Percentiles rank a stretch among this genome's conserved stretches.
Evolutionary conservation across 2,888 invertebrate genomes (phyloP).

Genomic region (Papilio demoleus): DNA sequence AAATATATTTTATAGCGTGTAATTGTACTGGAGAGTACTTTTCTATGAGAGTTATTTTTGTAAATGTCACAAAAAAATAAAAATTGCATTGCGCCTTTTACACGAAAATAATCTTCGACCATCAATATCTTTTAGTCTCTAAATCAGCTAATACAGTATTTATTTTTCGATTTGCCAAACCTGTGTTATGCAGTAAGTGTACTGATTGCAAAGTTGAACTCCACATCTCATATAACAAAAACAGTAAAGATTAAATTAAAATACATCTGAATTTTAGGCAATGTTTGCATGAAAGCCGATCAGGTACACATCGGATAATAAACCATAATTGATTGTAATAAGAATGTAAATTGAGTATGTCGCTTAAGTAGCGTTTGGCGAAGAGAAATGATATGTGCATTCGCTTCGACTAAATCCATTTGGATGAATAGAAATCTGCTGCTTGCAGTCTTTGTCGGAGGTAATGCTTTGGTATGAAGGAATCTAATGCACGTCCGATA

Average conservation of each 20-base stretch:
- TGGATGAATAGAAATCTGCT: slow-evolving; percentile 50
- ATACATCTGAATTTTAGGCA: slow-evolving; percentile 51
- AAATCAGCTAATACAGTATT: slow-evolving; percentile 44
- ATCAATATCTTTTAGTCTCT: neutral
- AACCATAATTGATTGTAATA: slow-evolving; percentile 43
- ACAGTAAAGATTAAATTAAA: slow-evolving; percentile 49
- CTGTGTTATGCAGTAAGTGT: slow-evolving; percentile 52
- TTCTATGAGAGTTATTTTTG: no score
- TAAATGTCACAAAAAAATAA: neutral
- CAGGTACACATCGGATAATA: slow-evolving; percentile 51
- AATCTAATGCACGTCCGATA: slow-evolving; percentile 39
- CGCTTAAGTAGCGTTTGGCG: slow-evolving; percentile 78
- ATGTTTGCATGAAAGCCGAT: slow-evolving; percentile 73
- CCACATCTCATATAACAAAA: slow-evolving; percentile 19
- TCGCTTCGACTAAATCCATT: slow-evolving; percentile 61
- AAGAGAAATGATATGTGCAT: slow-evolving; percentile 60
- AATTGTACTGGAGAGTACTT: no score
- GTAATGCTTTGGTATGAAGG: slow-evolving; percentile 43
- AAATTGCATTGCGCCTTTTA: neutral
- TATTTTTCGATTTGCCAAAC: slow-evolving; percentile 50
- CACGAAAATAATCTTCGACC: neutral
- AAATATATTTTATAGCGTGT: no score
- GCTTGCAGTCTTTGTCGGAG: slow-evolving; percentile 56
- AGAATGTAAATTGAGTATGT: slow-evolving; percentile 40
- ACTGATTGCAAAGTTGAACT: slow-evolving; percentile 48